A percentile compares a stretch with the other conserved stretches of the same genome.
Conservation (phyloP, 2,888 invertebrate genomes). For the Agrochola lychnidis region DNA sequence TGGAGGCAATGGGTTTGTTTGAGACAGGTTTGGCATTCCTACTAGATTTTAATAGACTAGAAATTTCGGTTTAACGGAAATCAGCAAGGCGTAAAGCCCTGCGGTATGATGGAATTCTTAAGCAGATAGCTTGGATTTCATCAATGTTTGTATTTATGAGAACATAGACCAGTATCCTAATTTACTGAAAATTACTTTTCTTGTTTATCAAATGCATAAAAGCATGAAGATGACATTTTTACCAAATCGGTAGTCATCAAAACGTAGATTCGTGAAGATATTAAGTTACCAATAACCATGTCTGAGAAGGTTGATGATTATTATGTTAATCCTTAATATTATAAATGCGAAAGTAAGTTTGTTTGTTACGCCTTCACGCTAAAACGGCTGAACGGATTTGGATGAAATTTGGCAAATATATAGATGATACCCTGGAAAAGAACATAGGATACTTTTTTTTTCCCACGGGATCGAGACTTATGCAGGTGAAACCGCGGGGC, state of each 20-base stretch:
- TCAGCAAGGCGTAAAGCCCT: too few species aligned
- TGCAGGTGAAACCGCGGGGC: too few species aligned
- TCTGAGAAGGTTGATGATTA: not conserved
- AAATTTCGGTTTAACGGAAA: not conserved
- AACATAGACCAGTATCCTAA: not conserved
- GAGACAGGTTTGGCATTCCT: constrained; percentile 11
- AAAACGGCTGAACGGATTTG: too few species aligned
- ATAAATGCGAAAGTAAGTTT: too few species aligned
- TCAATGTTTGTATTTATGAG: not conserved
- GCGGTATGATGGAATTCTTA: not conserved
- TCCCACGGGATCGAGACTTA: too few species aligned
- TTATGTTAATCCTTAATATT: too few species aligned
- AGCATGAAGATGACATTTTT: too few species aligned
- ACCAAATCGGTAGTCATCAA: not conserved
- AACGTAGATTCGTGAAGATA: not conserved
- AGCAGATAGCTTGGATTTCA: not conserved
- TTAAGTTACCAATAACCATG: not conserved
- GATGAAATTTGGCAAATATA: too few species aligned
- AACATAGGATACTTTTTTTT: too few species aligned
- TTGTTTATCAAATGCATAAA: not conserved
- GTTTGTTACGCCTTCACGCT: too few species aligned
- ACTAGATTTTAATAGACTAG: not conserved
- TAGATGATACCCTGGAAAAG: too few species aligned
- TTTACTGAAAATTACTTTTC: not conserved
- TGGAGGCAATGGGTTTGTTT: constrained; percentile 14